Conservation (phyloP, 2,888 invertebrate species). For the Macrophya alboannulata region DNA sequence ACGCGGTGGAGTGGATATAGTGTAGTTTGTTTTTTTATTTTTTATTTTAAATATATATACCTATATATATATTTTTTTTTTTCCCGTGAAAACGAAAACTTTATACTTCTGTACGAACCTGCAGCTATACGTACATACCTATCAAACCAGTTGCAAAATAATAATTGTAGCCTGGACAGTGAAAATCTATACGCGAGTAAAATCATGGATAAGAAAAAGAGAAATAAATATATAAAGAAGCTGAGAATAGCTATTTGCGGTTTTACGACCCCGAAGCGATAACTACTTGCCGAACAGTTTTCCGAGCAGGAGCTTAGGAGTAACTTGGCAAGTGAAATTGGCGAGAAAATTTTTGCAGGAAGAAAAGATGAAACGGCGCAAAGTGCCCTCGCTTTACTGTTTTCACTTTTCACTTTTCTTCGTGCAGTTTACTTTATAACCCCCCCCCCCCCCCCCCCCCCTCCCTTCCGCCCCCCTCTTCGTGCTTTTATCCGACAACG, state of each 20-base stretch:
- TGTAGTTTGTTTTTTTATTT: background rate
- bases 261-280: slow-evolving; percentile 22
- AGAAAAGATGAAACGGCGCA: slow-evolving; percentile 26
- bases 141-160: background rate
- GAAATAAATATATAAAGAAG: background rate
- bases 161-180: background rate
- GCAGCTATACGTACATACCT: no score
- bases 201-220: background rate
- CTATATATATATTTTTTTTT: no score
- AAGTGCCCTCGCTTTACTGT: slow-evolving; percentile 27
- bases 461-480: no score
- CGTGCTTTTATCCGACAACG: background rate
- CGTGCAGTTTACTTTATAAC: background rate
- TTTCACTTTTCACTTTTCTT: slow-evolving; percentile 6
- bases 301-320: background rate
- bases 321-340: slow-evolving; percentile 37
- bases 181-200: background rate
- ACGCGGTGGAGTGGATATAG: slow-evolving; percentile 27
- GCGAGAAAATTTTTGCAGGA: slow-evolving; percentile 23
- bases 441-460: background rate
- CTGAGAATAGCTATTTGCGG: slow-evolving; percentile 33
- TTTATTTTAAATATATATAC: no score
- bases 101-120: no score
- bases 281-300: slow-evolving; percentile 42
- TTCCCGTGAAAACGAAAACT: no score